Evolutionary conservation across 2,888 invertebrate genomes (phyloP), one percentile per base, ranked within the genome.

Genomic region (Lordiphosa fenestrarum): DNA sequence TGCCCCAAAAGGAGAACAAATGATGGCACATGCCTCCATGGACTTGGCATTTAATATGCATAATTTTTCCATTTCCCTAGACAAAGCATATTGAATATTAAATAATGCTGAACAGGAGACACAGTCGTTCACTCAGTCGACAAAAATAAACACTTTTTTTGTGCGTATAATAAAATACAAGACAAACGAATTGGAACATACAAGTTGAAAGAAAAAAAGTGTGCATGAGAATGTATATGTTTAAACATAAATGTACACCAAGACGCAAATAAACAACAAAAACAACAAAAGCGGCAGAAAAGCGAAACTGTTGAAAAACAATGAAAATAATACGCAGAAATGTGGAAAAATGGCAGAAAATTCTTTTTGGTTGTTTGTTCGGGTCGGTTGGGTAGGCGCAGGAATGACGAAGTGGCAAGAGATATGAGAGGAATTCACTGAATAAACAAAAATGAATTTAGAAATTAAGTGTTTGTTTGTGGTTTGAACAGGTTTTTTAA

Each of bases 51-150:
- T 75, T 71, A 85, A 83, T 85, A 75, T 81, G 85, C 85, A 81
- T 81, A 81, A 85, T 85, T 85, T 81, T 80, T 71, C 70, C 84
- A 81, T 81, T 80, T 85, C 66, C 66, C 61, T 53, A 69, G 81
- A 75, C 76, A 75, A 80, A 85, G 71, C 80, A 81, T 81, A 81
- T 81, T 85, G 80, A 81, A 81, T 81, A 81, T 83, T 81, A 85
- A 81, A 85, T 81, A 81, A 85, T 80, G 70, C 48, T n/a, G 42
- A 44, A 62, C 53, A 33, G 39, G 13, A 52, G 7, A 33, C 37
- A 7, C 23, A 13, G 19, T 15, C 37, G 21, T n/a, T 21, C 46
- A 48, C 66, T 51, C 51, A 38, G 47, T 41, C 47, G 58, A 48
- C 59, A 46, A 67, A 70, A 69, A 76, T 54, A 73, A 57, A 84